Conservation (phyloP, 2,888 invertebrate species). For the Thalpophila matura region DNA sequence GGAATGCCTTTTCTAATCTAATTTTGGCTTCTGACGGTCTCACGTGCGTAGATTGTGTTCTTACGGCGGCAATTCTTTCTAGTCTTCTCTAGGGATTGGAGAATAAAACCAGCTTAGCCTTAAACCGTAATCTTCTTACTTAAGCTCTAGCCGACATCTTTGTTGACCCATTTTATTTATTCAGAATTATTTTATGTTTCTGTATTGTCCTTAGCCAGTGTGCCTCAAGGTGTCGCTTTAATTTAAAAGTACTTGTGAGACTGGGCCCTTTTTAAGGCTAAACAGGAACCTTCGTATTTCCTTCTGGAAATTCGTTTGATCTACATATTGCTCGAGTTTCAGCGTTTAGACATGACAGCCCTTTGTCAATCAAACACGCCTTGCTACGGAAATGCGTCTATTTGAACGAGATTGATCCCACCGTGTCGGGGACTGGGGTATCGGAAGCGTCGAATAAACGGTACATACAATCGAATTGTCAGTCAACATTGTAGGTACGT, state of each 20-base stretch:
- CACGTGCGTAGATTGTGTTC: constrained; percentile 35
- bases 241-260: constrained; percentile 34
- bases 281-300: constrained; percentile 15
- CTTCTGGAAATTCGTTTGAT: constrained; percentile 14
- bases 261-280: constrained; percentile 1
- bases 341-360: constrained; percentile 12
- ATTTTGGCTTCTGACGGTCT: constrained; percentile 30
- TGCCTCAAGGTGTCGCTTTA: constrained; percentile 15
- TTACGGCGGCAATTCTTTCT: constrained; percentile 14
- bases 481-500: constrained; percentile 11
- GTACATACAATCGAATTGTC: constrained; percentile 13
- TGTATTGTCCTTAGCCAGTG: constrained; percentile 7
- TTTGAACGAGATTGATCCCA: constrained; percentile 27
- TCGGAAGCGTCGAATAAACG: constrained; percentile 29
- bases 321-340: constrained; percentile 1
- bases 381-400: constrained; percentile 22
- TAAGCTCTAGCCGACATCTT: constrained; percentile 12
- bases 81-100: constrained; percentile 19
- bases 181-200: constrained; percentile 9
- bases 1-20: constrained; percentile 47
- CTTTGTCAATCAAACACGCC: constrained; percentile 32
- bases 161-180: constrained; percentile 11
- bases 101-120: constrained; percentile 30
- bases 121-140: constrained; percentile 28
- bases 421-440: constrained; percentile 18